phyloP scores from a whole-genome alignment of 1,140 invertebrate species.

The Drosophila sproati region DNA sequence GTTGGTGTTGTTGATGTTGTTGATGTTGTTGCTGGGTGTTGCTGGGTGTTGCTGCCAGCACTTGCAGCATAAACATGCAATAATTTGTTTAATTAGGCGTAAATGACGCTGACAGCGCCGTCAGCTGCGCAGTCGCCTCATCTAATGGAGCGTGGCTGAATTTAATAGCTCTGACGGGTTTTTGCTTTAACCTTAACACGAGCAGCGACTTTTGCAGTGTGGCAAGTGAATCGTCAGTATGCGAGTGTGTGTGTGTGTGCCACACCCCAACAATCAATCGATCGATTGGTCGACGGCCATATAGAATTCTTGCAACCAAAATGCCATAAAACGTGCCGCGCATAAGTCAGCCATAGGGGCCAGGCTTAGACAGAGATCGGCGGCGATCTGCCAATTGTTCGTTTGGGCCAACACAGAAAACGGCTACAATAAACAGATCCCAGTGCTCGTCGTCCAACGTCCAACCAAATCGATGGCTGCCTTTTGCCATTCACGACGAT shows the following conservation, averaged over 20 bases:
- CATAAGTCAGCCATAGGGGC: conserved; percentile 26
- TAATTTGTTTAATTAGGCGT: conserved; percentile 83
- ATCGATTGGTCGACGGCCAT: conserved; percentile 4
- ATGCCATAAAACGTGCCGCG: conserved; percentile 58
- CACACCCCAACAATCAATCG: conserved; percentile 47
- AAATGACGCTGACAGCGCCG: conserved; percentile 68
- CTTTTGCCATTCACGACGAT: conserved; percentile 83
- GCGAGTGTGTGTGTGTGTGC: conserved; percentile 22
- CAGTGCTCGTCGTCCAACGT: conserved; percentile 39
- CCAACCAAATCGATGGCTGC: conserved; percentile 40
- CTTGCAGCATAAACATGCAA: conserved; percentile 69
- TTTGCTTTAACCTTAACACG: conserved; percentile 65
- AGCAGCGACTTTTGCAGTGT: conserved; percentile 37
- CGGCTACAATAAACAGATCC: not conserved
- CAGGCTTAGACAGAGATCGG: conserved; percentile 4
- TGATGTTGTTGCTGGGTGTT: conserved; percentile 22
- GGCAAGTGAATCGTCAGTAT: conserved; percentile 66
- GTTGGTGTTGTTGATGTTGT: conserved; percentile 2
- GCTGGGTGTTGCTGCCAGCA: conserved; percentile 41
- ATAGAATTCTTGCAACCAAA: conserved; percentile 65
- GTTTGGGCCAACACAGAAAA: conserved; percentile 12
- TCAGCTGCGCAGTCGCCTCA: conserved; percentile 33
- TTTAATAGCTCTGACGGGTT: conserved; percentile 75
- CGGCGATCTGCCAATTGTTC: conserved; percentile 63
- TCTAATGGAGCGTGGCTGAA: conserved; percentile 79